Conservation (phyloP, 2,888 invertebrate genomes). For the Oscheius onirici region DNA sequence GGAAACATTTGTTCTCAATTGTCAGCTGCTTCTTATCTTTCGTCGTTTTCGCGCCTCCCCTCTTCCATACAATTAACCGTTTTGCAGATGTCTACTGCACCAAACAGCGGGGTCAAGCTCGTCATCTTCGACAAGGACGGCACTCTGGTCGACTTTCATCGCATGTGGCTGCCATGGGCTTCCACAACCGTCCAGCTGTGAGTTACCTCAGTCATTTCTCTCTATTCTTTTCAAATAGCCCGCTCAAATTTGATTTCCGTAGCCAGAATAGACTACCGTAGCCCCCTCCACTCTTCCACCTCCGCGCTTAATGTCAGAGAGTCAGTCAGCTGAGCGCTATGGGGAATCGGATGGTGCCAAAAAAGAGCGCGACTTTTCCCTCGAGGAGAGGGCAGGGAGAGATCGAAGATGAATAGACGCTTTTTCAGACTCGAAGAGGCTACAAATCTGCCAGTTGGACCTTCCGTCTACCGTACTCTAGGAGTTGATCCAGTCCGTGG, state of each 20-base stretch:
- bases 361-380: not conserved
- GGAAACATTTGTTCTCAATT: conserved; percentile 21
- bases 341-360: not conserved
- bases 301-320: not conserved
- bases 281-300: not conserved
- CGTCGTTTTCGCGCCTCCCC: not conserved
- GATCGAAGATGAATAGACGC: too few relatives aligned
- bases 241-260: conserved; percentile 16
- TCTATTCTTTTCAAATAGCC: too few relatives aligned
- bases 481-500: conserved; percentile 72
- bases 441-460: conserved; percentile 71
- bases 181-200: conserved; percentile 67
- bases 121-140: conserved; percentile 75
- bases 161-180: conserved; percentile 75
- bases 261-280: conserved; percentile 19
- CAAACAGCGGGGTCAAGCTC: conserved; percentile 53
- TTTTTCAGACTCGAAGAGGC: conserved; percentile 71
- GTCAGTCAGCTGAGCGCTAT: not conserved
- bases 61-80: not conserved
- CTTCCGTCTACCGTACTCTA: conserved; percentile 72
- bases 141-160: conserved; percentile 74
- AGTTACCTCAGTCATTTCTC: conserved; percentile 11
- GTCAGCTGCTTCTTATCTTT: conserved; percentile 19
- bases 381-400: too few relatives aligned
- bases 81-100: conserved; percentile 21